Base-by-base conservation (phyloP, 2,797 vertebrate species). In the Takifugu rubripes region DNA sequence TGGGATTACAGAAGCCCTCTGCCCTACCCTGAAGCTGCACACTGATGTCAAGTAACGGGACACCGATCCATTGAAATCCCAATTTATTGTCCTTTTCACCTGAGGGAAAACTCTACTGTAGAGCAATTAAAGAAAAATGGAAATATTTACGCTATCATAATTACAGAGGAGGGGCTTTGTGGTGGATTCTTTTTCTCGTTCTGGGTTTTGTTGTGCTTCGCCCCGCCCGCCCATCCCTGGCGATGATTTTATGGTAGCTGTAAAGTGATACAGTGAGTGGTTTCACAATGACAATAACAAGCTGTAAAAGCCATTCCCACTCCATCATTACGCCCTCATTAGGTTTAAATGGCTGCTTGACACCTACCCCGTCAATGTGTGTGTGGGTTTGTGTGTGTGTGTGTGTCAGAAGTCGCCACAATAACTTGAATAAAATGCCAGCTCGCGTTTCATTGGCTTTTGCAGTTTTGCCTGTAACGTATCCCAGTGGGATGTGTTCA, bases 281-380 rank as follows among this genome's bases (percentile, higher is more conserved):
- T 78, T 86, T 87, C 70, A 82, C 79, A 80, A 59, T 84, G 82
- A 81, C 75, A 81, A 65, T 66, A 81, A 88, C 72, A 81, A 70
- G 67, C 76, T 70, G 61, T 82, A 75, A 88, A 87, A 75, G 64
- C 21, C 66, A 50, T 59, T 77, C 42, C 45, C 33, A 67, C 69
- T 84, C 78, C 75, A 55, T 84, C 74, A 80, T 84, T 84, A 83
- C 59, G 44, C 52, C 62, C 75, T 79, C 77, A 85, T 89, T 83
- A 83, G 66, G 53, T 83, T 84, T 77, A 83, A 84, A 79, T 75
- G 68, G 70, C 49, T 66, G 69, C 52, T 66, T 62, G 62, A 79
- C 77, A 78, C 74, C 68, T 69, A 49, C 61, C 5, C 36, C 44
- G 10, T 65, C 25, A 52, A 17, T 50, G 36, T 50, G 49, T 52